Percentiles rank a stretch among this genome's conserved stretches.
Evolutionary conservation across 2,888 invertebrate species (phyloP).

Genomic region (Hydrotaea diabolus): DNA sequence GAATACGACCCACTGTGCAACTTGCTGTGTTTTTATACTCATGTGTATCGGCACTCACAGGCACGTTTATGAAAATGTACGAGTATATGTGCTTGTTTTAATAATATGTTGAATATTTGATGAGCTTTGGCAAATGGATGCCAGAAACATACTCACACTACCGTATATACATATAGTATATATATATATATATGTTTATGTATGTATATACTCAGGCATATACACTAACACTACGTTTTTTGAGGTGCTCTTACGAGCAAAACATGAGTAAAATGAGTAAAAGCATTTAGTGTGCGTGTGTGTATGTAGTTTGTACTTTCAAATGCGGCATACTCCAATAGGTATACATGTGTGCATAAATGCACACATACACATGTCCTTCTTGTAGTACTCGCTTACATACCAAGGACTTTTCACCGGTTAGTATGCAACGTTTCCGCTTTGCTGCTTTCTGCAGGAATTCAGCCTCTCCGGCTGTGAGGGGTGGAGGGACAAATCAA

Average conservation of each 20-base stretch:
- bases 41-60: not conserved
- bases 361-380: slow-evolving; percentile 14
- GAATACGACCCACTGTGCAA: too few relatives aligned
- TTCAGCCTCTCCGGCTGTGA: not conserved
- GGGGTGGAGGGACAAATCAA: not conserved
- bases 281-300: slow-evolving; percentile 2
- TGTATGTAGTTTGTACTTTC: too few relatives aligned
- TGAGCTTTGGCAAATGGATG: slow-evolving; percentile 68
- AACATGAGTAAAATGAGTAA: slow-evolving; percentile 35
- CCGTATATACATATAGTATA: too few relatives aligned
- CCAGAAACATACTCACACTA: slow-evolving; percentile 54
- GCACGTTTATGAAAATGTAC: not conserved
- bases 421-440: slow-evolving; percentile 1
- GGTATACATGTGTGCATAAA: not conserved
- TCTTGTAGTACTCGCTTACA: slow-evolving; percentile 51
- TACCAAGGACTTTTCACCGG: slow-evolving; percentile 45
- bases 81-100: slow-evolving; percentile 59
- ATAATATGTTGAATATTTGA: slow-evolving; percentile 70
- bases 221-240: not conserved
- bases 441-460: not conserved
- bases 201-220: not conserved
- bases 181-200: too few relatives aligned
- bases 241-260: slow-evolving; percentile 45
- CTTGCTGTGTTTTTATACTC: slow-evolving; percentile 16
- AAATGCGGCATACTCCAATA: not conserved